Base-by-base conservation (phyloP, 1,140 invertebrate species). In the Drosophila tsacasi region DNA sequence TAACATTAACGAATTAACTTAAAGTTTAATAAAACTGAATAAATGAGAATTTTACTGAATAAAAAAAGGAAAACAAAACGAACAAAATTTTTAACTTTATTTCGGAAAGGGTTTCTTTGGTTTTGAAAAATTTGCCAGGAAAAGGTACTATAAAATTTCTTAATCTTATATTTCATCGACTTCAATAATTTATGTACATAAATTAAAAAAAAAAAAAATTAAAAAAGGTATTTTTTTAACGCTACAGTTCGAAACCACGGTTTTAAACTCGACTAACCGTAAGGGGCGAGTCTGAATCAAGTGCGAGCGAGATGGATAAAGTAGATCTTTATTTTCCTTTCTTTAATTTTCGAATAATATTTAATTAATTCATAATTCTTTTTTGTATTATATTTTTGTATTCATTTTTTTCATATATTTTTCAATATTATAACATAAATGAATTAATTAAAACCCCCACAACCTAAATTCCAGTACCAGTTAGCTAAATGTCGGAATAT, bases 1-100 rank as follows among this genome's bases (percentile, higher is more conserved):
- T 89, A 89, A 89, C 84, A 89, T 89, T 89, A 90, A 89, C 84
- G 84, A 89, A 89, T 87, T 89, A 89, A 87, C 83, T 87, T 87
- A 87, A 87, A 87, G 81, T 87, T 84, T 82, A 82, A 90, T 81
- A 79, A 90, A 90, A 66, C 62, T 63, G 75, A 87, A 90, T 90
- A 73, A 73, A 90, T 82, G 81, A 89, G 67, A 90, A 90, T 90
- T 89, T 89, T 90, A 89, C 85, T 85, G 81, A 90, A 90, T 85
- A 90, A 89, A 87, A 81, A 47, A 27, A 27, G 5, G 21, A 37
- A 37, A 55, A 66, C 44, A 59, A 75, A 71, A 37, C 69, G 39
- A 32, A 73, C 58, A 63, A 13, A 35, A 10, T 8, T 50, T 25
- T 13, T 39, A 8, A 32, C 27, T 30, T 72, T 17, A 19, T 23